A percentile compares a stretch with the other conserved stretches of the same genome.
These are phyloP conservation scores for Phalera bucephala DNA, from an alignment of 2,888 invertebrate genomes.

Conservation along the genomic window DNA sequence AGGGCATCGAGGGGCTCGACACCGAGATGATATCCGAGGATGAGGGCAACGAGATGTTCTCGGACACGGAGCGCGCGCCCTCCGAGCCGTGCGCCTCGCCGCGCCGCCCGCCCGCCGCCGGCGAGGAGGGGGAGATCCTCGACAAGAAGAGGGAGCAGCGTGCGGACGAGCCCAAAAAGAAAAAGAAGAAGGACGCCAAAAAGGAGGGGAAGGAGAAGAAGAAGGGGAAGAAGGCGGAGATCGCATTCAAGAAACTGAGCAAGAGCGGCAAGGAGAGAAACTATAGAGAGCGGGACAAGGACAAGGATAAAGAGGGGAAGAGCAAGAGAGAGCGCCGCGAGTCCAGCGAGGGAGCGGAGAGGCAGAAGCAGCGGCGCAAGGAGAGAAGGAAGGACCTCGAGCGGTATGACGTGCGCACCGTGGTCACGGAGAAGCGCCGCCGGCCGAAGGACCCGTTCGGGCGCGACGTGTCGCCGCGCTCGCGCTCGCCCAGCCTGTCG, in stretches of 20 bases:
- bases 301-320: constrained; percentile 35
- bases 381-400: constrained; percentile 90
- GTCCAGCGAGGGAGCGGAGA: constrained; percentile 41
- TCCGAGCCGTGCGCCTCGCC: constrained; percentile 56
- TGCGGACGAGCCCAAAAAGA: constrained; percentile 63
- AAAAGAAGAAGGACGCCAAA: constrained; percentile 80
- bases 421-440: constrained; percentile 87
- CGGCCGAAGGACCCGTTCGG: constrained; percentile 90
- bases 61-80: constrained; percentile 70
- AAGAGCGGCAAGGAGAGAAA: constrained; percentile 85
- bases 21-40: constrained; percentile 90
- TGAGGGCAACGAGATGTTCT: constrained; percentile 86
- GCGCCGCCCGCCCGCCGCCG: constrained; percentile 46
- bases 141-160: constrained; percentile 59
- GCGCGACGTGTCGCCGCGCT: constrained; percentile 84
- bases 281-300: constrained; percentile 86
- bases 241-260: constrained; percentile 91
- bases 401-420: constrained; percentile 91
- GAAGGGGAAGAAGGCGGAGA: constrained; percentile 69
- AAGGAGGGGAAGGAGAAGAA: constrained; percentile 67
- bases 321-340: constrained; percentile 31
- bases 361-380: constrained; percentile 62
- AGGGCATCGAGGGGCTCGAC: constrained; percentile 84
- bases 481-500: constrained; percentile 22
- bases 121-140: constrained; percentile 84